phyloP scores from a whole-genome alignment of 1,140 invertebrate genomes.

The Pseudomyrmex dendroicus region DNA sequence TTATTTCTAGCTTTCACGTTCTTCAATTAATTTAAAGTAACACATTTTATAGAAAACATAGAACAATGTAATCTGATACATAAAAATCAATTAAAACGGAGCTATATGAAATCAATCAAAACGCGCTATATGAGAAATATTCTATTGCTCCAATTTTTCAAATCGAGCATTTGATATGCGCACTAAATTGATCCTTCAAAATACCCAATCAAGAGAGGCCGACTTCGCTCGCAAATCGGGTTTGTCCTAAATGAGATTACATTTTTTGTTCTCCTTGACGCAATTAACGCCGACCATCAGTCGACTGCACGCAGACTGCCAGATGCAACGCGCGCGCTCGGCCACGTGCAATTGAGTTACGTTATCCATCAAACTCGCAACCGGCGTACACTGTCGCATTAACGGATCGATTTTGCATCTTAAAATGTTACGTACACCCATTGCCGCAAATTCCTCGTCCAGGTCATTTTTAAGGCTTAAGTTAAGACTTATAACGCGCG shows the following conservation, averaged over 20 bases:
- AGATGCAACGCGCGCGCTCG: conserved; percentile 27
- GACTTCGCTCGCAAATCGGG: conserved; percentile 2
- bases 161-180: background rate
- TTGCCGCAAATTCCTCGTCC: no score
- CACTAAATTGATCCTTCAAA: background rate
- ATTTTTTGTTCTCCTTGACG: conserved; percentile 35
- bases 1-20: background rate
- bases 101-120: background rate
- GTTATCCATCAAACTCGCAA: conserved; percentile 49
- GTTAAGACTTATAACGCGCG: no score
- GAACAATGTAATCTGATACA: background rate
- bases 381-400: conserved; percentile 6
- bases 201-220: background rate
- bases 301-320: conserved; percentile 20
- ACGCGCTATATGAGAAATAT: background rate
- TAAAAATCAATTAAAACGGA: background rate
- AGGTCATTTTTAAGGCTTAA: conserved; percentile 19
- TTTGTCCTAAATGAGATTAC: conserved; percentile 32
- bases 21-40: conserved; percentile 19
- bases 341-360: conserved; percentile 47
- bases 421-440: background rate
- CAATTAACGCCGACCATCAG: conserved; percentile 36
- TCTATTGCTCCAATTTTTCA: background rate
- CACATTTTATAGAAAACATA: background rate
- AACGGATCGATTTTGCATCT: conserved; percentile 24